Percentiles rank a stretch among this genome's conserved stretches.
Evolutionary conservation across 2,113 vertebrate species (phyloP).

Genomic region (Terrapene triunguis): DNA sequence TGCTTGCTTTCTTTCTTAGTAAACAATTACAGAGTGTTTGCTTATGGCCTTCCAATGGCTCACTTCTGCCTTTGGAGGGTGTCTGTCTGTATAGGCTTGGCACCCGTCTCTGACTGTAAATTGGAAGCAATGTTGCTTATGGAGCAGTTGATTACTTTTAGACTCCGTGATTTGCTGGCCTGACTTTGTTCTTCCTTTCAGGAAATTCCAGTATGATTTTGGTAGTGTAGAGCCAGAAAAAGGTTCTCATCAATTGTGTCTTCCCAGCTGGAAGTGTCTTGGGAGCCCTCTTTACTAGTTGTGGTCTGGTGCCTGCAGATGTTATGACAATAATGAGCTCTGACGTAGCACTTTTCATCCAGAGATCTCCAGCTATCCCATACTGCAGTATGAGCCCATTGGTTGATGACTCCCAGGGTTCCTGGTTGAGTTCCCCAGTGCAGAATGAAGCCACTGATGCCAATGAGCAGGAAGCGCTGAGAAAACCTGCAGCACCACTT

Average conservation of each 20-base stretch:
- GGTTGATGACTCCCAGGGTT: not conserved
- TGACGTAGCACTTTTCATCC: rapidly evolving
- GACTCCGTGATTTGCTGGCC: not conserved
- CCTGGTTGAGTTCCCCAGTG: not conserved
- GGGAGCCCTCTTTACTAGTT: not conserved
- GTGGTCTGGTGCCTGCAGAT: rapidly evolving
- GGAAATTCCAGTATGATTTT: constrained; percentile 41
- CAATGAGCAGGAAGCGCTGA: rapidly evolving
- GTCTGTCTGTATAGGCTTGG: not conserved
- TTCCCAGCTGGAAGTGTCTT: not conserved
- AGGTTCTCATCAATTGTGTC: constrained; percentile 9
- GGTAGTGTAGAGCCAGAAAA: not conserved
- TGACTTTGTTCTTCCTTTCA: not conserved
- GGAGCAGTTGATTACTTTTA: not conserved
- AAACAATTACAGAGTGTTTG: not conserved
- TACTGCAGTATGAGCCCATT: rapidly evolving
- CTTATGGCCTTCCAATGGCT: constrained; percentile 33
- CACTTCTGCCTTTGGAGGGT: constrained; percentile 7
- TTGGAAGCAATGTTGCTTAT: not conserved
- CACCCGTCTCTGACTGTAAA: not conserved
- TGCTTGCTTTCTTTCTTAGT: not conserved
- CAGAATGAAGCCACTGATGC: not conserved
- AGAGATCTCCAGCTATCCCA: rapidly evolving
- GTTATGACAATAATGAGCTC: not conserved
- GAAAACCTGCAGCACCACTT: not conserved